A percentile compares a stretch with the other conserved stretches of the same genome.
phyloP scores from a whole-genome alignment of 2,797 vertebrate species.

The Pseudotriccus pelzelni region DNA sequence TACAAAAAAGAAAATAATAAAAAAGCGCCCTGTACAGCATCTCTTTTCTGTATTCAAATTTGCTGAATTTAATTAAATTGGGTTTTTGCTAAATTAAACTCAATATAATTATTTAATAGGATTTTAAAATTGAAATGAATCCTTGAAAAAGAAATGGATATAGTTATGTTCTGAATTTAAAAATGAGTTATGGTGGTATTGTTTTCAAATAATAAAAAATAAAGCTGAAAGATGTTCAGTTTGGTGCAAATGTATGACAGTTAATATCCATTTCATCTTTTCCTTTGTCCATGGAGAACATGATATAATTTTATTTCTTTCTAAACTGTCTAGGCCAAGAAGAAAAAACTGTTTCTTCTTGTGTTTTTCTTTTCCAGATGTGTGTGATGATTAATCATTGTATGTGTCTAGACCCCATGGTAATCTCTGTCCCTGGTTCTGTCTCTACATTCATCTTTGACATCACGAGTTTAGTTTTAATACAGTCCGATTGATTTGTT shows the following conservation, averaged over 20 bases:
- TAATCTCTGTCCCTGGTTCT: conserved; percentile 58
- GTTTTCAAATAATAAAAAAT: not conserved
- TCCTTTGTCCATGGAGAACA: not conserved
- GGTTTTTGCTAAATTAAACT: not conserved
- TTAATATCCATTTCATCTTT: conserved; percentile 48
- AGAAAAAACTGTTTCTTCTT: conserved; percentile 14
- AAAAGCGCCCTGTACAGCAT: not conserved
- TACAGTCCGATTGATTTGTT: conserved; percentile 60
- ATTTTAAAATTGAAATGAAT: not conserved
- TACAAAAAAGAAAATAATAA: not conserved
- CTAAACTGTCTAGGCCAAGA: conserved; percentile 9
- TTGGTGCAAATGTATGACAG: not conserved
- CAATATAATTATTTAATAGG: not conserved
- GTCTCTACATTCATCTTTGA: conserved; percentile 63
- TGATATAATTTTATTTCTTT: conserved; percentile 36
- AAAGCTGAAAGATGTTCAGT: conserved; percentile 2
- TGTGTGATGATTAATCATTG: conserved; percentile 61
- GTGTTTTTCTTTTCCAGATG: not conserved
- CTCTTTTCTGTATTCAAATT: not conserved
- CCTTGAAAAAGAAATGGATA: not conserved
- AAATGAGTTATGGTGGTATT: not conserved
- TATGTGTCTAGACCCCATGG: conserved; percentile 60
- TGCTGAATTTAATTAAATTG: not conserved
- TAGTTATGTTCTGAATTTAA: not conserved
- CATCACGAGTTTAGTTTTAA: conserved; percentile 57